Conservation (phyloP, 2,113 vertebrate species). For the Caranx ignobilis region DNA sequence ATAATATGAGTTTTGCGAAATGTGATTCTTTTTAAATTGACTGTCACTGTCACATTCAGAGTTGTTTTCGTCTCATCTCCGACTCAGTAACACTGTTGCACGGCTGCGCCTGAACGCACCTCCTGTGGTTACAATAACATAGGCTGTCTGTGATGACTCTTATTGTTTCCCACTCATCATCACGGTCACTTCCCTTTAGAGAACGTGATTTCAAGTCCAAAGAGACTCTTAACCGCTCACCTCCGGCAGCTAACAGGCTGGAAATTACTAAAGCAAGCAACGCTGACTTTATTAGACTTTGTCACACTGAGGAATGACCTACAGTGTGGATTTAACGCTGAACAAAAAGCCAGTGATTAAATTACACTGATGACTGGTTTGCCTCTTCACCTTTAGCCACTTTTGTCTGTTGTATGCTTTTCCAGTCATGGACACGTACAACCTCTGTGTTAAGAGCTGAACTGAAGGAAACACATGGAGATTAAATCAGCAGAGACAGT, state of each 20-base stretch:
- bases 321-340: not conserved
- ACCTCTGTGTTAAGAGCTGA: not conserved
- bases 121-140: not conserved
- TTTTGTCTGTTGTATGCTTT: not conserved
- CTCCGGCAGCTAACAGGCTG: not conserved
- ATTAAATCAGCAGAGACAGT: not conserved
- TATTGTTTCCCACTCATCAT: not conserved
- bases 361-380: not conserved
- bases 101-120: not conserved
- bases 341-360: not conserved
- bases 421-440: not conserved
- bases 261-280: not conserved
- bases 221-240: not conserved
- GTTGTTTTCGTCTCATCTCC: not conserved
- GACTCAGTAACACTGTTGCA: not conserved
- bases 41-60: conserved; percentile 4
- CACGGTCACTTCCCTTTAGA: not conserved
- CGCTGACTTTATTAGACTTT: not conserved
- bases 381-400: not conserved
- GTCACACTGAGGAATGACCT: not conserved
- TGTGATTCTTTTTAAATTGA: conserved; percentile 24
- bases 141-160: not conserved
- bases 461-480: not conserved
- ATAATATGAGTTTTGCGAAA: conserved; percentile 22
- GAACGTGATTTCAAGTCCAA: not conserved